Evolutionary conservation across 2,113 vertebrate genomes (phyloP).

Genomic region (Lepisosteus oculatus): DNA sequence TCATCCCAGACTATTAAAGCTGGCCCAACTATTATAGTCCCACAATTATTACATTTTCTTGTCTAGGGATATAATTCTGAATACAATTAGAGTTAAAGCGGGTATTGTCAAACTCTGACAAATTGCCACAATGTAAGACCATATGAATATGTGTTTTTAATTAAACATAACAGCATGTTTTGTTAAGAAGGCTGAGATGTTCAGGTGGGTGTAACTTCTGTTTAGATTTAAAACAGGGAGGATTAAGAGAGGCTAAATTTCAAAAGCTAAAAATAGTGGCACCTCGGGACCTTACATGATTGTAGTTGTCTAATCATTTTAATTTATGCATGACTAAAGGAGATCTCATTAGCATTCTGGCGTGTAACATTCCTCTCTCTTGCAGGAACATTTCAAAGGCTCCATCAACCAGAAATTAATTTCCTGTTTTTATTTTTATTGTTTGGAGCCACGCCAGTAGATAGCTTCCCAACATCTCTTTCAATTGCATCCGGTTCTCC

Average conservation of each 20-base stretch:
- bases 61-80: neutral
- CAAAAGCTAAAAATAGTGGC: conserved; percentile 64
- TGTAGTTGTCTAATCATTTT: conserved; percentile 63
- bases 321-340: conserved; percentile 68
- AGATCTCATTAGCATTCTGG: conserved; percentile 67
- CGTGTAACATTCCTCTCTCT: conserved; percentile 63
- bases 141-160: conserved; percentile 60
- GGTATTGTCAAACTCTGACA: neutral
- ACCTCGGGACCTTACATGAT: conserved; percentile 63
- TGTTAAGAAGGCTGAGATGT: conserved; percentile 47
- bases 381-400: conserved; percentile 57
- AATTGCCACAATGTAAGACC: neutral
- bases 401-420: conserved; percentile 58
- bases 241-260: conserved; percentile 66
- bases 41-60: neutral
- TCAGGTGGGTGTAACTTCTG: conserved; percentile 53
- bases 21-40: neutral
- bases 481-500: conserved; percentile 48
- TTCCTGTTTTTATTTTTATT: conserved; percentile 41
- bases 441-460: conserved; percentile 45
- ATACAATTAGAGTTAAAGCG: conserved; percentile 1
- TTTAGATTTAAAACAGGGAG: conserved; percentile 38
- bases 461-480: conserved; percentile 40
- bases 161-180: conserved; percentile 53
- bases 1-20: neutral